Base-by-base conservation (phyloP, 2,797 vertebrate species). In the Alfaro cultratus region DNA sequence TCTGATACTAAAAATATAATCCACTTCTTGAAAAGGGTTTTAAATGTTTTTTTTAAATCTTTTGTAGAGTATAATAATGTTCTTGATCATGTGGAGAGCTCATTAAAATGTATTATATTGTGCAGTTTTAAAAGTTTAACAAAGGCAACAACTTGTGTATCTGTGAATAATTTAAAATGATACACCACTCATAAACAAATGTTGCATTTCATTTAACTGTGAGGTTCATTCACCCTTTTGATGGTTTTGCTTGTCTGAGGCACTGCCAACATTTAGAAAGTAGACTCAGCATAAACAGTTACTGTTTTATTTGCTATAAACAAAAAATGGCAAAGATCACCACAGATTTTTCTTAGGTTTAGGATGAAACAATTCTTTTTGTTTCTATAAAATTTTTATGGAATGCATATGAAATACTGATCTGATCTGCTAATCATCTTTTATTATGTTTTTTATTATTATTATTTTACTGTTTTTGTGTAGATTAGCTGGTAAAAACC, bases 1-100 rank as follows among this genome's bases (percentile, higher is more conserved):
- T 47, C 6, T 80, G 71, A 11, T 81, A n/a, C n/a, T n/a, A n/a
- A 67, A 72, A 79, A 85, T 71, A n/a, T 77, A 53, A 62, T 46
- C 81, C 81, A 12, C 34, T 39, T 4, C 21, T 23, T 36, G 36
- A 67, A 51, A 3, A 51, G 29, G 9, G n/a, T 72, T 46, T 72
- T 15, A 47, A 29, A n/a, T 72, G 34, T 31, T 47, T 34, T 4
- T 49, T 26, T 55, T 1, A n/a, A 26, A 29, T 29, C 5, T 62
- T 34, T 62, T 31, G 15, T 34, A 8, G 57, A 72, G 6, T 51
- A 31, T 47, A 45, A 75, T 16, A 5, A 15, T 0, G 1, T 0
- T 75, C 73, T 73, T 46, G 31, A 21, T 39, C n/a, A 72, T 83
- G 82, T 70, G 73, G 60, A 74, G 5, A 74, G 74, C 34, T 68